Evolutionary conservation across 2,113 vertebrate species (phyloP).

Genomic region (Alexandromys fortis): DNA sequence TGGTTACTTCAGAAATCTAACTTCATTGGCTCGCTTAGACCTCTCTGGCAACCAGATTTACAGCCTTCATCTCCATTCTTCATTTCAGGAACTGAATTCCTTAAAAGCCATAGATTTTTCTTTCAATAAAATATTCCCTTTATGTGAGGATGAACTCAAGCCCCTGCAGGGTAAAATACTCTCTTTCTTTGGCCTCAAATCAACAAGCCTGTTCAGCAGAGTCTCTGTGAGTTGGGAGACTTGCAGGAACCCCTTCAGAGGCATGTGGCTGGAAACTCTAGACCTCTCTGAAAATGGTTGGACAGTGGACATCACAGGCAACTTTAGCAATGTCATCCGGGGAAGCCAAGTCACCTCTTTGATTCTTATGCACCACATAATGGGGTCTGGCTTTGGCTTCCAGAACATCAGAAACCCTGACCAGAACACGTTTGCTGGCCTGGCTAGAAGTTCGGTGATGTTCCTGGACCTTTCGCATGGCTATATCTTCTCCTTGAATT

Average conservation of each 20-base stretch:
- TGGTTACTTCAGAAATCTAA: constrained; percentile 87
- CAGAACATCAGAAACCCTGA: constrained; percentile 88
- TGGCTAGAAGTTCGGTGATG: constrained; percentile 83
- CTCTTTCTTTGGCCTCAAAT: constrained; percentile 79
- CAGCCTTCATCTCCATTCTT: constrained; percentile 86
- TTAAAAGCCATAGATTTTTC: constrained; percentile 86
- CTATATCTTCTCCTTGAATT: constrained; percentile 86
- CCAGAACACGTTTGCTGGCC: constrained; percentile 87
- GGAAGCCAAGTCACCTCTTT: constrained; percentile 87
- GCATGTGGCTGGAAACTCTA: constrained; percentile 84
- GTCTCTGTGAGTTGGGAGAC: constrained; percentile 76
- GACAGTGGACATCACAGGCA: background rate
- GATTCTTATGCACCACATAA: constrained; percentile 55
- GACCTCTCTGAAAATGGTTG: constrained; percentile 85
- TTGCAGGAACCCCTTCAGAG: constrained; percentile 91
- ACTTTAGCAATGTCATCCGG: constrained; percentile 85
- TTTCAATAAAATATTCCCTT: constrained; percentile 83
- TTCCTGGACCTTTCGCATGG: constrained; percentile 86
- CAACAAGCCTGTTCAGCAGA: constrained; percentile 65
- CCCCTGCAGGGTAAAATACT: constrained; percentile 90
- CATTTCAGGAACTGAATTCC: constrained; percentile 87
- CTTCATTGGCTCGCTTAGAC: constrained; percentile 86
- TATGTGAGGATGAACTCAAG: constrained; percentile 89
- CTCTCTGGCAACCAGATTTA: constrained; percentile 86
- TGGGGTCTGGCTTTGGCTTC: constrained; percentile 88